Percentiles rank a stretch among this genome's conserved stretches.
Conservation (phyloP, 2,797 vertebrate genomes). For the Pseudochirops cupreus region DNA sequence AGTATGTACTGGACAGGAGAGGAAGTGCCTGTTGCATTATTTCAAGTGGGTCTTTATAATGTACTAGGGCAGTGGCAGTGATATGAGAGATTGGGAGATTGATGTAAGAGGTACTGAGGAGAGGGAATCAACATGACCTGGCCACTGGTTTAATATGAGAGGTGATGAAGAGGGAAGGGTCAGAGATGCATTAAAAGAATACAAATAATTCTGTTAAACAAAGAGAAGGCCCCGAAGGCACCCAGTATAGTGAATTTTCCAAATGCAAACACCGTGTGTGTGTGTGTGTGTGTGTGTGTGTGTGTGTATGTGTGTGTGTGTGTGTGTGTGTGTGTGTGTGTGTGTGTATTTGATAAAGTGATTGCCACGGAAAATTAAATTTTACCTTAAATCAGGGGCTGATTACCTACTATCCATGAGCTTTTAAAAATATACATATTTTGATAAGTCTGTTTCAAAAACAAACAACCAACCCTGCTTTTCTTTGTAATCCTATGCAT, state of each 20-base stretch:
- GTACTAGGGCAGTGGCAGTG: no score
- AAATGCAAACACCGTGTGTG: conserved; percentile 57
- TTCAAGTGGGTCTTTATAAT: neutral
- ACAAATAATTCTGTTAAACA: conserved; percentile 69
- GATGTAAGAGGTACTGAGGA: neutral
- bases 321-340: neutral
- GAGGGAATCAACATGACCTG: neutral
- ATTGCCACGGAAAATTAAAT: conserved; percentile 75
- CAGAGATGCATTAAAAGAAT: neutral
- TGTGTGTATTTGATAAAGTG: conserved; percentile 66
- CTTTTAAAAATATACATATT: neutral
- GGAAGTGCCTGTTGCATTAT: neutral
- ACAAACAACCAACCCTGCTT: neutral
- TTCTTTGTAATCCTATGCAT: neutral
- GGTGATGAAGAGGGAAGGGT: neutral
- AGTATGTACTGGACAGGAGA: neutral
- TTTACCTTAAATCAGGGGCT: neutral
- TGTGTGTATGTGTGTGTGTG: conserved; percentile 14
- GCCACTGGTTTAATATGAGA: neutral
- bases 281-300: neutral
- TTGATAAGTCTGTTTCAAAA: neutral
- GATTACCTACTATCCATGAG: neutral
- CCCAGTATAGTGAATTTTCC: conserved; percentile 68
- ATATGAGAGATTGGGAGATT: neutral
- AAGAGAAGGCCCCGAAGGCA: conserved; percentile 65